These are phyloP conservation scores for Apaloderma vittatum DNA, from an alignment of 2,113 vertebrate species.

Conservation along the genomic window DNA sequence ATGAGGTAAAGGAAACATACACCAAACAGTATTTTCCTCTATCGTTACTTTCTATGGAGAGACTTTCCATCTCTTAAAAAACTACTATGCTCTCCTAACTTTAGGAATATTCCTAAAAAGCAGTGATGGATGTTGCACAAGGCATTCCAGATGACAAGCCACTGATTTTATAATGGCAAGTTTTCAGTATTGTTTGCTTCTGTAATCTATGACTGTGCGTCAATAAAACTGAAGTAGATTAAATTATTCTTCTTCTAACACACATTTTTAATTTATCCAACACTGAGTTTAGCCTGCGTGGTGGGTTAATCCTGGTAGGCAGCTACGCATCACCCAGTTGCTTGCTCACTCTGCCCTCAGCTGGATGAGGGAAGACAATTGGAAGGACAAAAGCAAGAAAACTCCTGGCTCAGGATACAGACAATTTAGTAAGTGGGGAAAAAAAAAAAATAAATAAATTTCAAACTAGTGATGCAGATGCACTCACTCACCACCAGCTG, in stretches of 20 bases:
- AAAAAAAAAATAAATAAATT: not conserved
- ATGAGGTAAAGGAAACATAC: not conserved
- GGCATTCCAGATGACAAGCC: not conserved
- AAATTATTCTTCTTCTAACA: not conserved
- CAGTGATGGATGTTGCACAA: fast-evolving
- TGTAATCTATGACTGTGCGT: not conserved
- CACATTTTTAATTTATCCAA: not conserved
- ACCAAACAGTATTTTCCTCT: not conserved
- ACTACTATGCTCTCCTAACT: not conserved
- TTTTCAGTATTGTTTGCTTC: not conserved
- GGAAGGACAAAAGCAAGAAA: not conserved
- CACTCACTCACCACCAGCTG: not conserved
- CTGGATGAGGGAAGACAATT: not conserved
- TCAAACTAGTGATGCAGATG: not conserved
- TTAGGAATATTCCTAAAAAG: not conserved
- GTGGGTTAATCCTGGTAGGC: not conserved
- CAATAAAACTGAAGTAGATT: not conserved
- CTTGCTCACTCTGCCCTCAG: not conserved
- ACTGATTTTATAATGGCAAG: not conserved
- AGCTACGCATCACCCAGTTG: not conserved
- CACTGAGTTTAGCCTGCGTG: not conserved
- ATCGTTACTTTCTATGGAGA: not conserved
- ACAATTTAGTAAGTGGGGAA: not conserved
- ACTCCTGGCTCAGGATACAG: not conserved
- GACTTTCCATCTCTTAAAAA: not conserved